Evolutionary conservation across 2,888 invertebrate species (phyloP), one percentile per base, ranked within the genome.

Genomic region (Dione juno): DNA sequence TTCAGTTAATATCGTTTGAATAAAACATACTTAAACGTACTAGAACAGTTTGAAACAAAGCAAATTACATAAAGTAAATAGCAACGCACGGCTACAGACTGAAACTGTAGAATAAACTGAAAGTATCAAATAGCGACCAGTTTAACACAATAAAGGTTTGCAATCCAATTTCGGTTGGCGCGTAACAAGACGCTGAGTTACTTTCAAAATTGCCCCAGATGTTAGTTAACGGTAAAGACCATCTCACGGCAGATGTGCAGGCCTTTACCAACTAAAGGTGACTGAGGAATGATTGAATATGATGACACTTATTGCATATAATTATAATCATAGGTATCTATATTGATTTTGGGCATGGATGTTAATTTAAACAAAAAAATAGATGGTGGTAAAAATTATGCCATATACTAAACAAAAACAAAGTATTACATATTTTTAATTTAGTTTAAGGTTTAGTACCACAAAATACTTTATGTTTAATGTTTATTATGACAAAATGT

Each of bases 131-230:
- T 76, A 45, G 28, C 73, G 68, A 73, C 64, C 69, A 67, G 71
- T 66, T 71, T 65, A 73, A 72, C 69, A 84, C 83, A 84, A 85
- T 84, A 84, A 87, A 88, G 87, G 84, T 87, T 82, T 82, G 82
- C 82, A 87, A 82, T 83, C 82, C 82, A 83, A 87, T 88, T 89
- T 88, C 80, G 84, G 85, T 80, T 77, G 78, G 76, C 77, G 77
- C 77, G 78, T 72, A 76, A 77, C 77, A 75, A 77, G 74, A 76
- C 77, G 77, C 79, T 79, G 76, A 76, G 83, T 80, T 86, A 92
- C 92, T 93, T 93, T 93, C 92, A 88, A 93, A 93, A 90, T 84
- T 92, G 92, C 86, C 93, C 93, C 89, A 93, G 91, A 87, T 93
- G 91, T 80, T 84, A 83, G 81, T 77, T 90, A 93, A 92, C 93